These are phyloP conservation scores for Arothron firmamentum DNA, from an alignment of 2,113 vertebrate genomes.

Conservation along the genomic window DNA sequence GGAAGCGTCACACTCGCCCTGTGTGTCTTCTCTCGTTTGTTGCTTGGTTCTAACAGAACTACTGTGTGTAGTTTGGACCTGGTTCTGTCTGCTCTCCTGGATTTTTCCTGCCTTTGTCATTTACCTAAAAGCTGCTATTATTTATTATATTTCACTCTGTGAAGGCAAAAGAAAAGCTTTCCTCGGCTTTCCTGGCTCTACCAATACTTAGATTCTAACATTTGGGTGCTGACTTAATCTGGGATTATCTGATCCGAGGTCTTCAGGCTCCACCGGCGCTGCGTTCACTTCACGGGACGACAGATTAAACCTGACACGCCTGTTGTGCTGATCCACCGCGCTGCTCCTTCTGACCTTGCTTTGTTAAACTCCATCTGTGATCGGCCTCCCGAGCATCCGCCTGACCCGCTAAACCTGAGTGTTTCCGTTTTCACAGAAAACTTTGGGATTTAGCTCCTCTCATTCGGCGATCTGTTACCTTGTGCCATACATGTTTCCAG, in stretches of 20 bases:
- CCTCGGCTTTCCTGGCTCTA: too few species aligned
- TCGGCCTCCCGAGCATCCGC: conserved; percentile 30
- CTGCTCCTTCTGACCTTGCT: conserved; percentile 53
- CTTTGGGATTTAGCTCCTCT: too few species aligned
- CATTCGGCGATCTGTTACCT: conserved; percentile 71
- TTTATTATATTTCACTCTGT: too few species aligned
- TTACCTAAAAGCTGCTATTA: too few species aligned
- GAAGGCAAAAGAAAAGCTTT: too few species aligned
- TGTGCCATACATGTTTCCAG: conserved; percentile 93
- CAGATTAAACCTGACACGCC: conserved; percentile 57
- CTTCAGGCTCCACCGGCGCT: conserved; percentile 14
- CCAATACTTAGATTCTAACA: too few species aligned
- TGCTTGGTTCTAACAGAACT: too few species aligned
- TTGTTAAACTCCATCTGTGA: conserved; percentile 61
- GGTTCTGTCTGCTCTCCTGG: too few species aligned
- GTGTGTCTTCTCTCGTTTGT: too few species aligned
- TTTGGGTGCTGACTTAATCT: conserved; percentile 21
- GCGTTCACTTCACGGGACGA: conserved; percentile 44
- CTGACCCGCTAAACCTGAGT: conserved; percentile 19
- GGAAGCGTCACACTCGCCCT: too few species aligned
- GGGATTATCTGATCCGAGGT: conserved; percentile 30
- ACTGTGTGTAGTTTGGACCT: too few species aligned
- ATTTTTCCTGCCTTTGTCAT: too few species aligned
- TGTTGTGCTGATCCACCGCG: conserved; percentile 34
- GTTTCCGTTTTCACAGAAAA: conserved; percentile 3